Evolutionary conservation across 1,140 invertebrate species (phyloP), one percentile per base, ranked within the genome.

Genomic region (Nephila pilipes): DNA sequence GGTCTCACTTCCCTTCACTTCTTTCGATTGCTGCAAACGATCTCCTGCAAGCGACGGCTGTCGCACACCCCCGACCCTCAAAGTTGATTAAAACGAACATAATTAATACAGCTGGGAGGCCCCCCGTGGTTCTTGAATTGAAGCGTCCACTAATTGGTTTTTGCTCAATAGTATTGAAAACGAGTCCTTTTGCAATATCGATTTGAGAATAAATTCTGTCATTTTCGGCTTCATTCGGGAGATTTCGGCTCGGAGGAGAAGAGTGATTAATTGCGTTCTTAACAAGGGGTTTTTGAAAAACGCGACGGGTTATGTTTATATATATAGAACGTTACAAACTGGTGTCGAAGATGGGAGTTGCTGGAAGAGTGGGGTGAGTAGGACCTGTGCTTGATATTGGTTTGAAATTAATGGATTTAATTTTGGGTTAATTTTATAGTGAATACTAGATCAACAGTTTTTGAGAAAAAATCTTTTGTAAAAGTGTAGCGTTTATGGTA

Each of bases 1-100:
- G 69, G 80, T 81, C 38, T 38, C 38, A 81, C 38, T 75, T 75
- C 69, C 69, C 69, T 75, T 36, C 69, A 32, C 32, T 81, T 58
- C 83, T 85, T 85, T 85, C 55, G 18, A 22, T 22, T 57, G 29
- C 38, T 38, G 32, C 32, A 87, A 69, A 87, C 60, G 85, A 87
- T 36, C 22, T 12, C 25, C 89, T 90, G 89, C 55, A 38, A 6
- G 55, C 55, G 57, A 90, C 79, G 89, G 75, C 89, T 90, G 89
- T 90, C 36, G 29, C 87, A 63, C 38, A 65, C 87, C 54, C 38
- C 36, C 69, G 69, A 75, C 69, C 32, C 55, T 22, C 25, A 29
- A 81, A 80, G 54, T 83, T 90, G 89, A 90, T 81, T 90, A 90
- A 90, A 90, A 90, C 63, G 79, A 89, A 81, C 89, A 81, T 81